These are phyloP conservation scores for Apodemia duryi DNA, from an alignment of 2,888 invertebrate genomes.

Conservation along the genomic window DNA sequence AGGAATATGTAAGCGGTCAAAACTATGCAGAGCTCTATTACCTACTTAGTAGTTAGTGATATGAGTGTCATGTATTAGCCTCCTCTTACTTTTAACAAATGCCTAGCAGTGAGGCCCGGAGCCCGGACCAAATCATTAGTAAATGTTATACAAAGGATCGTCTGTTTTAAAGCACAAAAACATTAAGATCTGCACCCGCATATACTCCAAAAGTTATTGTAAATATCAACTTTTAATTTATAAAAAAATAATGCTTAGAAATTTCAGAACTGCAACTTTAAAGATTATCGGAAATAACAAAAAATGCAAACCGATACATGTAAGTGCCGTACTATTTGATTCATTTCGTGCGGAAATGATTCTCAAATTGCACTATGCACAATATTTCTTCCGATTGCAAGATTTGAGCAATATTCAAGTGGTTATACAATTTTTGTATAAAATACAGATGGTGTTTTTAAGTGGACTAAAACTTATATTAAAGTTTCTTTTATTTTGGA, in stretches of 20 bases:
- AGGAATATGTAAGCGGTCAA: too few species aligned
- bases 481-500: neutral
- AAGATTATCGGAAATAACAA: conserved; percentile 54
- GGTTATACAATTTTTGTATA: conserved; percentile 35
- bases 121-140: too few species aligned
- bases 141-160: too few species aligned
- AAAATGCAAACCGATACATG: conserved; percentile 56
- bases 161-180: too few species aligned
- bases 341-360: conserved; percentile 71
- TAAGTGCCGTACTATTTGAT: conserved; percentile 50
- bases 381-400: conserved; percentile 61
- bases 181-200: neutral
- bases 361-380: conserved; percentile 70
- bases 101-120: too few species aligned
- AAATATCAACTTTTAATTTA: neutral
- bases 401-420: conserved; percentile 35
- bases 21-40: too few species aligned
- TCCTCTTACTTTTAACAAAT: too few species aligned
- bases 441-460: conserved; percentile 10
- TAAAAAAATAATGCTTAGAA: conserved; percentile 4
- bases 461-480: neutral
- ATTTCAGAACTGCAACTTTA: conserved; percentile 46
- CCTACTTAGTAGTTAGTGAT: too few species aligned
- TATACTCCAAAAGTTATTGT: neutral
- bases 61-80: too few species aligned